Evolutionary conservation across 2,888 invertebrate species (phyloP), one percentile per base, ranked within the genome.

Genomic region (Drosophila acutilabella): DNA sequence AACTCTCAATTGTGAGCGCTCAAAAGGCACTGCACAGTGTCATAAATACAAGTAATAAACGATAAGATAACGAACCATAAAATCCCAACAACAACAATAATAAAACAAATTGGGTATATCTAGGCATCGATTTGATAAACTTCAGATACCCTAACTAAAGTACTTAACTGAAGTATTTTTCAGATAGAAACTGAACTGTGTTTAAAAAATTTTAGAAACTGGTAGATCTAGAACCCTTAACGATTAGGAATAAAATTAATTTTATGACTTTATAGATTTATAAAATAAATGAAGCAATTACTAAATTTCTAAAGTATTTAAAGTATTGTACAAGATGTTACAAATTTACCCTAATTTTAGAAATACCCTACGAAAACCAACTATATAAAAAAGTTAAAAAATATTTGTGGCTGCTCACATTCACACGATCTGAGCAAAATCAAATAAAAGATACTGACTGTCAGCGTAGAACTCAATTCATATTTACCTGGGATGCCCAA

Each of bases 341-440:
- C 50, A 20, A 36, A 18, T 50, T 4, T 4, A 13, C 5, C 0
- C 10, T n/a, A 13, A 4, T 10, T 38, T 11, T 7, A 1, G 13
- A 23, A 14, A 20, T 11, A 23, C 33, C 47, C 23, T 2, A 1
- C 0, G 20, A 3, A 7, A 26, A 26, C 14, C 8, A 23, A 14
- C 45, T 57, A 23, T 36, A 26, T 23, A 0, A 11, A 13, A 40
- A 26, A 16, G 62, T 69, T 54, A 76, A 18, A 73, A 72, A 53
- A 81, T 30, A 73, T 70, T 78, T 67, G 60, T 67, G 60, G 50
- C 50, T 64, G 58, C 53, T 58, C 58, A 54, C 58, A 84, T 87
- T 83, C 83, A 82, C 88, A 84, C 82, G 86, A 88, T 85, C 82
- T 66, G 65, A 76, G 64, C 61, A 50, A 79, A 72, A 77, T 77